These are phyloP conservation scores for Numida meleagris DNA, from an alignment of 2,113 vertebrate genomes.

Conservation along the genomic window DNA sequence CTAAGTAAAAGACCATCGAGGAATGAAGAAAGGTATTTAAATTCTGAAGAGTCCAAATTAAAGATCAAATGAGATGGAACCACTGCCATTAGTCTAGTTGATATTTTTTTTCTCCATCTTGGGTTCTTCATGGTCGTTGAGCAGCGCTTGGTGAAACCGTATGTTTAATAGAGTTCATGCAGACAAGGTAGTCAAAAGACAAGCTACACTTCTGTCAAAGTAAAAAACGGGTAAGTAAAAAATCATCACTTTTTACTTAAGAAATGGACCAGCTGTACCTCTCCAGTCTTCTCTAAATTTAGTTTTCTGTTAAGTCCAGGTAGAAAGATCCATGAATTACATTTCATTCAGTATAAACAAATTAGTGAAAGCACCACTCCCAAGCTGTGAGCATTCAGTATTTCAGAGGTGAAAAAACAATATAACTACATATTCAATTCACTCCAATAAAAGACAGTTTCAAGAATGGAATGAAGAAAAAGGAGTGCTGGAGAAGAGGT, in stretches of 20 bases:
- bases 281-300: not conserved
- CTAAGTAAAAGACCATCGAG: too few relatives aligned
- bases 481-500: not conserved
- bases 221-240: not conserved
- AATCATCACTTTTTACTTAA: not conserved
- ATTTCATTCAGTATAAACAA: not conserved
- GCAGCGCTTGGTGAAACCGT: not conserved
- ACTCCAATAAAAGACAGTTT: not conserved
- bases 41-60: not conserved
- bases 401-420: not conserved
- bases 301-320: not conserved
- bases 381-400: too few relatives aligned
- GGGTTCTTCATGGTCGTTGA: not conserved
- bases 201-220: not conserved
- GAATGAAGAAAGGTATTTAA: too few relatives aligned
- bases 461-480: not conserved
- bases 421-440: not conserved
- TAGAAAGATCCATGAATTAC: not conserved
- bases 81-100: not conserved
- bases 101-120: not conserved
- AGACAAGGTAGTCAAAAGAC: not conserved
- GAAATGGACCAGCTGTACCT: not conserved
- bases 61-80: not conserved
- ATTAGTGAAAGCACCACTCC: rapidly evolving
- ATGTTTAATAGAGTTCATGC: not conserved